Evolutionary conservation across 2,888 invertebrate genomes (phyloP), one percentile per base, ranked within the genome.

Genomic region (Cryptus armator): DNA sequence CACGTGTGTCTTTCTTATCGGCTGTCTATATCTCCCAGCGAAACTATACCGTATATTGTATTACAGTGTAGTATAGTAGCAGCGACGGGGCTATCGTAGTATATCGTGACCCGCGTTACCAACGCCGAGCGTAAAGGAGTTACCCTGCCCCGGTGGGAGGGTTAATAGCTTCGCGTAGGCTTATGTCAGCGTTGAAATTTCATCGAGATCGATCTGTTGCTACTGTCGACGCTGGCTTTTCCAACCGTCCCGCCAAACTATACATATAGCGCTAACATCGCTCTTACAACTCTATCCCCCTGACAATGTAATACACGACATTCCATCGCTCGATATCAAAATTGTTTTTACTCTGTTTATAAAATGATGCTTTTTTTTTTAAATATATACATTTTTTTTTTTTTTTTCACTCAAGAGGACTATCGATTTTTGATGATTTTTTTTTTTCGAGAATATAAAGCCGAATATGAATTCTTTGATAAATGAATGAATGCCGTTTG

Each of bases 1-100:
- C 70, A 84, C 83, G 83, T 80, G 83, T 84, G 64, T 80, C 71
- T 76, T 80, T 84, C 83, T 84, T 80, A 84, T 76, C 83, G 76
- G 80, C 64, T 76, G 71, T 71, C 71, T 59, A 77, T 82, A 71
- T 66, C 64, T 10, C 16, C 59, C 48, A 37, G 6, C 37, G 43
- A 32, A 43, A 53, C 53, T 29, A 56, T 59, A 66, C 19, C 14
- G 29, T 53, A 43, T 53, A 24, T 16, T 24, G 14, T 29, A 29
- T 2, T 32, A 59, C 59, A 59, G 59, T 59, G 24, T 66, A 44
- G 44, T 32, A 10, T 16, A 3, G 19, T 51, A 12, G 9, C n/a
- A 24, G 19, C 16, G 4, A 32, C 32, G 14, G 12, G 9, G 4
- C 48, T 16, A 3, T 62, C n/a, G 44, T 14, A 32, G 51, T 79